A percentile compares a stretch with the other conserved stretches of the same genome.
Conservation (phyloP, 2,797 vertebrate genomes). For the Helostoma temminkii region DNA sequence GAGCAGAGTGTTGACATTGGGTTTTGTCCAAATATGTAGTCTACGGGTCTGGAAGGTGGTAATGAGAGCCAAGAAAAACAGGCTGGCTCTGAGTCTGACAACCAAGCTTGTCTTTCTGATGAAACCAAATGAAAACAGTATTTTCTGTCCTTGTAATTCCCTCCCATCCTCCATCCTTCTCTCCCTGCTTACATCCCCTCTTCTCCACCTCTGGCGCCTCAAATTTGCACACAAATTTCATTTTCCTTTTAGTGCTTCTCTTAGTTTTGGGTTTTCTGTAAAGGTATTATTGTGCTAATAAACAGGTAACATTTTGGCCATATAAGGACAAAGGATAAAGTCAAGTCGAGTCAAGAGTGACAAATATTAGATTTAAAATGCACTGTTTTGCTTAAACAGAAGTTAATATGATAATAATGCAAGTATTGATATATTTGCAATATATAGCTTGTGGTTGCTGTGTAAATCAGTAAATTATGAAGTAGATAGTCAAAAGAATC, state of each 20-base stretch:
- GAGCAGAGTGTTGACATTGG: conserved; percentile 81
- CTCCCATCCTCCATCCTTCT: conserved; percentile 47
- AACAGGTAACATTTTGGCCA: not conserved
- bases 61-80: conserved; percentile 83
- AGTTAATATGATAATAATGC: too few species aligned
- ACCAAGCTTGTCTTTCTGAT: conserved; percentile 76
- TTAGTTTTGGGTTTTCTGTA: not conserved
- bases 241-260: conserved; percentile 37
- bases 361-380: not conserved
- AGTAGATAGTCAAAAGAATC: conserved; percentile 6
- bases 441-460: not conserved
- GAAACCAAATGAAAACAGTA: conserved; percentile 81
- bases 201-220: conserved; percentile 42
- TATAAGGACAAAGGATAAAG: not conserved
- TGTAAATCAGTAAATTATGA: not conserved
- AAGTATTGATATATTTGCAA: too few species aligned
- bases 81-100: conserved; percentile 75
- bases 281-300: conserved; percentile 18
- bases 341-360: not conserved
- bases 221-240: conserved; percentile 51
- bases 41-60: conserved; percentile 74
- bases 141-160: conserved; percentile 75
- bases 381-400: too few species aligned
- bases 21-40: conserved; percentile 80
- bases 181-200: conserved; percentile 16